Percentiles rank a stretch among this genome's conserved stretches.
These are phyloP conservation scores for Mustela nigripes DNA, from an alignment of 2,113 vertebrate species.

Conservation along the genomic window DNA sequence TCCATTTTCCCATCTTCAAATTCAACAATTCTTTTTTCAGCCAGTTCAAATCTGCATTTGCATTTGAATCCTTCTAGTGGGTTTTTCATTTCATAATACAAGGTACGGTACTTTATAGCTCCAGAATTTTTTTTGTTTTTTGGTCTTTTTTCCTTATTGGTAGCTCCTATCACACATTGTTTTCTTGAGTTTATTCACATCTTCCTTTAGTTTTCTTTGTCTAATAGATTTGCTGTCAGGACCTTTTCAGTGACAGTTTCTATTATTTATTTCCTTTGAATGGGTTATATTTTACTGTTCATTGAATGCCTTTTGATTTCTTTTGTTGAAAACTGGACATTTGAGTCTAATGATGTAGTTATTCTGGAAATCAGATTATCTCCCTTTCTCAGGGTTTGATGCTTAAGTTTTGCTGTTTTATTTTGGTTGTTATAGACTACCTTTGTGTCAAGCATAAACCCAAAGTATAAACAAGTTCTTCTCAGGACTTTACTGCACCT, in stretches of 20 bases:
- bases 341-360: neutral
- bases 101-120: neutral
- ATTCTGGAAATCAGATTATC: slow-evolving; percentile 6
- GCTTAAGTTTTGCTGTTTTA: neutral
- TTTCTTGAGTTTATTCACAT: neutral
- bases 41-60: neutral
- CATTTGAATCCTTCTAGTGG: neutral
- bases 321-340: neutral
- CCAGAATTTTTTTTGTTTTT: neutral
- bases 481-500: neutral
- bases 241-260: neutral
- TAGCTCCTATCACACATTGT: neutral
- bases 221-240: neutral
- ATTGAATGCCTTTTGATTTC: neutral
- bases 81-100: neutral
- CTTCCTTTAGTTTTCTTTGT: neutral
- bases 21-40: neutral
- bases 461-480: neutral
- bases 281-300: neutral
- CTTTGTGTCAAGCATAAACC: neutral
- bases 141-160: neutral
- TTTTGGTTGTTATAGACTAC: neutral
- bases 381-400: neutral
- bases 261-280: neutral
- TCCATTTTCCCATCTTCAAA: neutral